These are phyloP conservation scores for Drosophila fungiperda DNA, from an alignment of 2,888 invertebrate genomes.

Conservation along the genomic window DNA sequence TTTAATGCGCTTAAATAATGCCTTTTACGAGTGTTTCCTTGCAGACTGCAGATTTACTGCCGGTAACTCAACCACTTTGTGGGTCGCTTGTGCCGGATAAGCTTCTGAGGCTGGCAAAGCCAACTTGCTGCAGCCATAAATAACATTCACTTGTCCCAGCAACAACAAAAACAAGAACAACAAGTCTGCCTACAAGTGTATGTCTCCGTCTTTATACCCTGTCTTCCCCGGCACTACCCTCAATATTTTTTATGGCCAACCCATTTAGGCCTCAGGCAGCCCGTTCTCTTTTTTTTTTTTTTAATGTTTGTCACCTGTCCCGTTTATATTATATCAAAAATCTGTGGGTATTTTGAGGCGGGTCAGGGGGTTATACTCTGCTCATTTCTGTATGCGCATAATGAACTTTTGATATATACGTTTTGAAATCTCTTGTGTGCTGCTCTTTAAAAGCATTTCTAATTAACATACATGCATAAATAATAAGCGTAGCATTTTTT, in stretches of 20 bases:
- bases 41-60: slow-evolving; percentile 69
- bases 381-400: slow-evolving; percentile 67
- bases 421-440: slow-evolving; percentile 75
- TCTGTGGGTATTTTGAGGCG: slow-evolving; percentile 62
- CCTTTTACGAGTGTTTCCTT: slow-evolving; percentile 66
- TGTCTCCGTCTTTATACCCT: slow-evolving; percentile 27
- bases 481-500: slow-evolving; percentile 60
- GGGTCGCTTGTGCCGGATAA: slow-evolving; percentile 54
- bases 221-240: slow-evolving; percentile 51
- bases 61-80: slow-evolving; percentile 59
- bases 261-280: slow-evolving; percentile 53
- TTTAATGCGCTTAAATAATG: slow-evolving; percentile 65
- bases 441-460: slow-evolving; percentile 77
- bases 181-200: slow-evolving; percentile 21
- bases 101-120: slow-evolving; percentile 39
- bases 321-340: slow-evolving; percentile 76
- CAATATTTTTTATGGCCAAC: slow-evolving; percentile 54
- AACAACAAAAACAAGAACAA: slow-evolving; percentile 4
- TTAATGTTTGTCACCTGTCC: slow-evolving; percentile 74
- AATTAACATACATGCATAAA: slow-evolving; percentile 79
- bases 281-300: slow-evolving; percentile 30
- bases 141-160: slow-evolving; percentile 68
- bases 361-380: slow-evolving; percentile 32
- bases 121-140: slow-evolving; percentile 70
- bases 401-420: slow-evolving; percentile 79